Evolutionary conservation across 92 coral and sea anemone species (phyloP).

Genomic region (Epizoanthus stellaris): DNA sequence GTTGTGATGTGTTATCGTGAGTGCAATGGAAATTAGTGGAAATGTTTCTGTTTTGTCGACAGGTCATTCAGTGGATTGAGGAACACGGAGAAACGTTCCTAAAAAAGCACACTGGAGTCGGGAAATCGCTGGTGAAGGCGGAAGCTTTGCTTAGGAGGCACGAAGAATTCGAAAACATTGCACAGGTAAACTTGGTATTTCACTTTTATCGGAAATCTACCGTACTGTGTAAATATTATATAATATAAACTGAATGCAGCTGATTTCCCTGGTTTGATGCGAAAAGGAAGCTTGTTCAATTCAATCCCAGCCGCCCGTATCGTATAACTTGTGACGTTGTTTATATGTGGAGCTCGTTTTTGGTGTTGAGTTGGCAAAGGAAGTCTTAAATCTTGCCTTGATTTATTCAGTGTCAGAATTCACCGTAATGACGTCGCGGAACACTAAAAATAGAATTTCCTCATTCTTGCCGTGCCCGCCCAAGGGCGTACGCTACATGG

Average conservation of each 20-base stretch:
- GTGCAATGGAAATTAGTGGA: not conserved
- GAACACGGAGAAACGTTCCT: constrained; percentile 98
- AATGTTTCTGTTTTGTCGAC: not conserved
- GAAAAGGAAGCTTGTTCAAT: not conserved
- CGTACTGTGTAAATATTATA: not conserved
- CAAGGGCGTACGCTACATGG: constrained; percentile 3
- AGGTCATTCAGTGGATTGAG: constrained; percentile 98
- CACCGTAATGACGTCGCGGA: constrained; percentile 27
- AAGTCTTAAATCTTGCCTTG: not conserved
- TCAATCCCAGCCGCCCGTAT: not conserved
- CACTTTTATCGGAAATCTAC: not conserved
- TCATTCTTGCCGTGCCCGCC: not conserved
- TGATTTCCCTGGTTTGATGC: not conserved
- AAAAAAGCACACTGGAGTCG: constrained; percentile 95
- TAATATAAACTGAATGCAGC: no score
- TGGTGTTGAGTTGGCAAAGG: constrained; percentile 21
- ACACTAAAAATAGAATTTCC: not conserved
- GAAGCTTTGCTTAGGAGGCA: constrained; percentile 94
- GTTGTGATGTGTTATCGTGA: not conserved
- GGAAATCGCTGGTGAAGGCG: constrained; percentile 93
- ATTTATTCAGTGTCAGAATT: constrained; percentile 19
- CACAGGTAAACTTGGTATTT: constrained; percentile 73
- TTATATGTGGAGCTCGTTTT: not conserved
- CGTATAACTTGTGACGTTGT: not conserved
- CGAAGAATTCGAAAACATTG: constrained; percentile 96